A percentile compares a stretch with the other conserved stretches of the same genome.
Conservation (phyloP, 1,140 invertebrate genomes). For the Drosophila novamexicana region DNA sequence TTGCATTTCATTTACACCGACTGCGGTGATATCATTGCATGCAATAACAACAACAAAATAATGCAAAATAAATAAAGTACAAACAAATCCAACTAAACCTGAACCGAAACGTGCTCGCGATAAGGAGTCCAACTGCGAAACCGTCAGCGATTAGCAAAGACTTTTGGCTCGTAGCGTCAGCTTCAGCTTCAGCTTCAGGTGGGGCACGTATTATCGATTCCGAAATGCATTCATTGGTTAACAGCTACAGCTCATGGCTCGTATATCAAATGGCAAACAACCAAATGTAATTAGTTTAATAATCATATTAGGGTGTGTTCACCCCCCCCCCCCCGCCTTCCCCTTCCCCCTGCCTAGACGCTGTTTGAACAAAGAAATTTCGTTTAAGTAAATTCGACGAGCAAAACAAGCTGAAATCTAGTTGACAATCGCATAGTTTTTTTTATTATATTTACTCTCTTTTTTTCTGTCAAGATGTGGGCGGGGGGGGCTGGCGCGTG, state of each 20-base stretch:
- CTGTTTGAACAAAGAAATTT: constrained; percentile 60
- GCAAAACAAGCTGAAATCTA: constrained; percentile 35
- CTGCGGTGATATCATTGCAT: constrained; percentile 40
- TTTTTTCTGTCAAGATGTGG: too few relatives aligned
- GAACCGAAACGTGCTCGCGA: constrained; percentile 46
- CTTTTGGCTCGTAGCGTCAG: not conserved
- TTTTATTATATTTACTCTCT: not conserved
- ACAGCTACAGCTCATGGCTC: constrained; percentile 32
- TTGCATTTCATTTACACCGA: constrained; percentile 28
- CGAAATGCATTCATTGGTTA: constrained; percentile 69
- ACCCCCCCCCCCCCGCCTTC: not conserved
- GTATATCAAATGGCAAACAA: constrained; percentile 72
- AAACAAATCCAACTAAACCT: constrained; percentile 41
- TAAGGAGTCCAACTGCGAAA: constrained; percentile 32
- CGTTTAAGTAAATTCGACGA: constrained; percentile 40
- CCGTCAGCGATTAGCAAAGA: constrained; percentile 20
- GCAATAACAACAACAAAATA: constrained; percentile 16
- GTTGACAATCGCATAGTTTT: constrained; percentile 34
- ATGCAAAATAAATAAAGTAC: constrained; percentile 1
- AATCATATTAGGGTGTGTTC: constrained; percentile 68
- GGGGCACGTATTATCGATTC: constrained; percentile 74
- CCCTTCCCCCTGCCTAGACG: not conserved
- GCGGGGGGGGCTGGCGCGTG: not conserved
- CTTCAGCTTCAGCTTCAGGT: constrained; percentile 11
- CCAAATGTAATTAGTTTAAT: constrained; percentile 82